These are phyloP conservation scores for Keiferia lycopersicella DNA, from an alignment of 2,888 invertebrate species.

Conservation along the genomic window DNA sequence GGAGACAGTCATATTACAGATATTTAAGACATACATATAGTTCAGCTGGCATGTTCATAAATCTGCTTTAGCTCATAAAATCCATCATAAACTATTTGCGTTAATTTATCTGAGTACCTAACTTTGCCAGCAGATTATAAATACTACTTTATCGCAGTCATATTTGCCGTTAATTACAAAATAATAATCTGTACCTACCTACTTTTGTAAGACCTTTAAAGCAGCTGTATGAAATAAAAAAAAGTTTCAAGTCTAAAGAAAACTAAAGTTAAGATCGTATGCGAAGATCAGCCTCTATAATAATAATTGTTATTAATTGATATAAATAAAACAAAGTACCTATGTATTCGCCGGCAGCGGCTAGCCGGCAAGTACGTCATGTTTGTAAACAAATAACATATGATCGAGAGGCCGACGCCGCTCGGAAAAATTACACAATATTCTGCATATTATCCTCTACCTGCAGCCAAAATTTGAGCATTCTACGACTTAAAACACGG, in stretches of 20 bases:
- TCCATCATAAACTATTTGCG: too few relatives aligned
- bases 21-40: too few relatives aligned
- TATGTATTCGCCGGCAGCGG: constrained; percentile 35
- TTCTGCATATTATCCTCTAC: constrained; percentile 40
- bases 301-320: constrained; percentile 22
- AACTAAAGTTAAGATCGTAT: neutral
- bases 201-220: constrained; percentile 4
- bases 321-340: constrained; percentile 25
- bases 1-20: too few relatives aligned
- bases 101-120: too few relatives aligned
- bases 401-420: constrained; percentile 51
- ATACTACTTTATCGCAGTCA: too few relatives aligned
- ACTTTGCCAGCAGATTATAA: neutral
- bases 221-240: constrained; percentile 5
- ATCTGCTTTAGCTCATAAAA: too few relatives aligned
- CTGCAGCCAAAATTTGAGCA: constrained; percentile 42
- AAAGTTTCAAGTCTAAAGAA: neutral
- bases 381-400: constrained; percentile 81
- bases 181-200: neutral
- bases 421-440: constrained; percentile 38
- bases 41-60: too few relatives aligned
- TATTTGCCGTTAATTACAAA: too few relatives aligned
- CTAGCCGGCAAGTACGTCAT: constrained; percentile 65
- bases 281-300: neutral
- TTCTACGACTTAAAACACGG: constrained; percentile 33